Base-by-base conservation (phyloP, 2,797 vertebrate genomes). In the Acrossocheilus fasciatus region DNA sequence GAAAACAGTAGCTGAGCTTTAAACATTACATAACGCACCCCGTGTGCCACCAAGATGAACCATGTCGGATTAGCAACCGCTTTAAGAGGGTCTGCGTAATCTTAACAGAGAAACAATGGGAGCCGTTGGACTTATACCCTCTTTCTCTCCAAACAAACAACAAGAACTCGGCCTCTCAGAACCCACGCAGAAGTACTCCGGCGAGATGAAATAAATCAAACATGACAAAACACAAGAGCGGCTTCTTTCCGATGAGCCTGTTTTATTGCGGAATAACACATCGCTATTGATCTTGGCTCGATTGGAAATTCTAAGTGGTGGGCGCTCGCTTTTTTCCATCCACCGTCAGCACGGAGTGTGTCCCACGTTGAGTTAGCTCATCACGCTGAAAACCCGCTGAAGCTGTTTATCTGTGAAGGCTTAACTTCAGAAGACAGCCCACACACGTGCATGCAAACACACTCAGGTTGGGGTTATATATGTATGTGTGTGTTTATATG, bases 251-350 rank as follows among this genome's bases (percentile, higher is more conserved):
- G 92, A 92, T 90, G 88, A 94, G 89, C 89, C 15, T 57, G 83
- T 90, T 91, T 93, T 92, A 91, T 94, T 93, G 89, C 91, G 81
- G 87, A 92, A 94, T 93, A 94, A 94, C 93, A 94, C 54, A 20
- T 80, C 64, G 76, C 92, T 94, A 93, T 94, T 95, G 92, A 90
- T 93, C 85, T 95, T 94, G 92, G 93, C 91, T 30, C 34, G 88
- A 92, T 90, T 93, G 90, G 90, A 94, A 45, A 93, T 93, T 87
- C 90, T 87, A 83, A 84, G 79, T 83, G 76, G 83, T 85, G 82
- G 80, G 45, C 30, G 84, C 36, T 41, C 52, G 39, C 83, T 76
- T 84, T 84, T 70, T 54, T 54, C 36, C 34, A 59, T 73, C 36
- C 73, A 4, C 45, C 4, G 4, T 47, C 26, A 30, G 77, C 45